phyloP scores from a whole-genome alignment of 2,113 vertebrate species.

The Acrocephalus arundinaceus region DNA sequence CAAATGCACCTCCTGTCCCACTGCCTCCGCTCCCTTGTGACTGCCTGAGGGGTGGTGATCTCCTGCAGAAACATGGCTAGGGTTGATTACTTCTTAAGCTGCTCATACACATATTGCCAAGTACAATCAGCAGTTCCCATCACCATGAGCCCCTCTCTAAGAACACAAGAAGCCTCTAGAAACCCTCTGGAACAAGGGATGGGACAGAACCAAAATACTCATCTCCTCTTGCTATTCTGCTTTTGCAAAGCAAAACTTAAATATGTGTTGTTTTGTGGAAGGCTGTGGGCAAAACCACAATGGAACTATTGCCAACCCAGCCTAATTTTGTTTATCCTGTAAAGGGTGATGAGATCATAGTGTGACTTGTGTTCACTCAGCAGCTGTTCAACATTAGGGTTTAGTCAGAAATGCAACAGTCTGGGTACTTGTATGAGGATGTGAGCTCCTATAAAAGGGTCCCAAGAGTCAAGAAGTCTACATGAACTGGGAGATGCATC shows the following conservation, averaged over 20 bases:
- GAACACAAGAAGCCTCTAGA: neutral
- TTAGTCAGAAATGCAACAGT: neutral
- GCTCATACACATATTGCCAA: neutral
- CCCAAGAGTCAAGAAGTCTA: neutral
- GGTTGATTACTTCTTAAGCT: neutral
- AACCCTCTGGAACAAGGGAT: neutral
- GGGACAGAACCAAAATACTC: neutral
- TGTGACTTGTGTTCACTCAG: neutral
- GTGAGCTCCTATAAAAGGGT: neutral
- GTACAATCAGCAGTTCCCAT: neutral
- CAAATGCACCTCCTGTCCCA: neutral
- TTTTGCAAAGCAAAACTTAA: neutral
- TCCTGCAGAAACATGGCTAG: neutral
- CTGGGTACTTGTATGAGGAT: neutral
- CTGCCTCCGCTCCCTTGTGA: neutral
- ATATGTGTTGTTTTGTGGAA: slow-evolving; percentile 3
- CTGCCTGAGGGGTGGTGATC: neutral
- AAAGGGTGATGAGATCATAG: slow-evolving; percentile 57
- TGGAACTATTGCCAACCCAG: neutral
- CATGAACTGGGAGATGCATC: neutral
- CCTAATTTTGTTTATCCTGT: slow-evolving; percentile 48
- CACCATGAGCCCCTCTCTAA: neutral
- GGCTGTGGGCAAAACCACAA: slow-evolving; percentile 41
- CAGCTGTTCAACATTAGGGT: slow-evolving; percentile 60
- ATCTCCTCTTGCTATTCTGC: neutral